Conservation (phyloP, 2,888 invertebrate genomes). For the Criorhina ranunculi region DNA sequence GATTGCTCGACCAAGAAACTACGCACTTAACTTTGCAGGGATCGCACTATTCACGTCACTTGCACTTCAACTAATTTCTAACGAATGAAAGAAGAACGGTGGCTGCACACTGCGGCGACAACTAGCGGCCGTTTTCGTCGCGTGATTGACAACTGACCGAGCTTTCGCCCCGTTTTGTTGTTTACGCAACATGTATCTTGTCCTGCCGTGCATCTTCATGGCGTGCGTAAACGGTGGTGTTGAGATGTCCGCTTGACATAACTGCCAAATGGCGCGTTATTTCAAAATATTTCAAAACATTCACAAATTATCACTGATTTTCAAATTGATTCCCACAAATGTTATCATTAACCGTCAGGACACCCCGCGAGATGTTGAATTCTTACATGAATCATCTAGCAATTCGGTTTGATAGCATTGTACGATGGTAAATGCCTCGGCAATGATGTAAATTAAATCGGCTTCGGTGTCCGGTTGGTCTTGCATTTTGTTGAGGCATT, state of each 20-base stretch:
- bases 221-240: conserved; percentile 67
- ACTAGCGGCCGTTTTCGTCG: conserved; percentile 28
- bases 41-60: conserved; percentile 33
- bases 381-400: conserved; percentile 54
- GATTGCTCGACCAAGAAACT: background rate
- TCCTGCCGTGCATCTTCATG: too few relatives aligned
- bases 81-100: conserved; percentile 64
- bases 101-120: conserved; percentile 44
- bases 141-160: conserved; percentile 52
- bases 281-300: conserved; percentile 41
- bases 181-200: conserved; percentile 74
- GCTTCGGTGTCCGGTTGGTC: conserved; percentile 27
- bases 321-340: background rate
- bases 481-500: conserved; percentile 64
- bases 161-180: conserved; percentile 66
- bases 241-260: conserved; percentile 68
- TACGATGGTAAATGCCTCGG: conserved; percentile 50
- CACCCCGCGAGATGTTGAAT: background rate
- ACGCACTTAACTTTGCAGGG: conserved; percentile 5
- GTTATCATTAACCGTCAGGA: background rate
- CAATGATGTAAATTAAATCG: conserved; percentile 56
- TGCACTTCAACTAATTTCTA: conserved; percentile 55
- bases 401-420: conserved; percentile 49
- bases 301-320: background rate
- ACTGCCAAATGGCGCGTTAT: conserved; percentile 61